Evolutionary conservation across 2,797 vertebrate genomes (phyloP).

Genomic region (Silurus aristotelis): DNA sequence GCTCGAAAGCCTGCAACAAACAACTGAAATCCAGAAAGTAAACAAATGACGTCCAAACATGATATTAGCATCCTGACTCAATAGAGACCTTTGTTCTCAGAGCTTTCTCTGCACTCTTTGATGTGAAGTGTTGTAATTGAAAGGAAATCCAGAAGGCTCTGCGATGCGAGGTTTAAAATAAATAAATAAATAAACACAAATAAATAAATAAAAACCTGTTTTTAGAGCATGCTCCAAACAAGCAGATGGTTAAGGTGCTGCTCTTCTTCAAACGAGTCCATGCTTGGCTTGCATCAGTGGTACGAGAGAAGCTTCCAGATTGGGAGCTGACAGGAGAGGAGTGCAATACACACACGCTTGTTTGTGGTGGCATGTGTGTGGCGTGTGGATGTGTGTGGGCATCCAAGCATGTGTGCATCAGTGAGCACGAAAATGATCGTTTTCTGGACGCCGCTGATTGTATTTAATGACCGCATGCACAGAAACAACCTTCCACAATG

Average conservation of each 20-base stretch:
- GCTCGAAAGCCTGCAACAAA: conserved; percentile 26
- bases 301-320: conserved; percentile 31
- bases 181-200: background rate
- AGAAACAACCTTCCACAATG: background rate
- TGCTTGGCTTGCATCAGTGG: conserved; percentile 31
- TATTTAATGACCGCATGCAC: conserved; percentile 5
- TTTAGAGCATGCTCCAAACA: conserved; percentile 44
- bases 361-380: conserved; percentile 31
- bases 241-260: conserved; percentile 48
- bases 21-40: conserved; percentile 7
- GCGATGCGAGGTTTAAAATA: background rate
- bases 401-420: conserved; percentile 44
- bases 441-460: background rate
- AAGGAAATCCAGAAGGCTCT: conserved; percentile 43
- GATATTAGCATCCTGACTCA: conserved; percentile 42
- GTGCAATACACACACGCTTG: conserved; percentile 26
- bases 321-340: conserved; percentile 25
- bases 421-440: background rate
- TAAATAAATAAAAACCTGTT: conserved; percentile 3
- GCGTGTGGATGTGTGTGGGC: conserved; percentile 31
- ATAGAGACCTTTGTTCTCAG: conserved; percentile 45
- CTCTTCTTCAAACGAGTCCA: conserved; percentile 36
- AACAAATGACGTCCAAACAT: conserved; percentile 43
- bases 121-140: conserved; percentile 52
- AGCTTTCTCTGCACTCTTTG: conserved; percentile 45